phyloP scores from a whole-genome alignment of 2,888 invertebrate genomes.

The Drosophila paramelanica region DNA sequence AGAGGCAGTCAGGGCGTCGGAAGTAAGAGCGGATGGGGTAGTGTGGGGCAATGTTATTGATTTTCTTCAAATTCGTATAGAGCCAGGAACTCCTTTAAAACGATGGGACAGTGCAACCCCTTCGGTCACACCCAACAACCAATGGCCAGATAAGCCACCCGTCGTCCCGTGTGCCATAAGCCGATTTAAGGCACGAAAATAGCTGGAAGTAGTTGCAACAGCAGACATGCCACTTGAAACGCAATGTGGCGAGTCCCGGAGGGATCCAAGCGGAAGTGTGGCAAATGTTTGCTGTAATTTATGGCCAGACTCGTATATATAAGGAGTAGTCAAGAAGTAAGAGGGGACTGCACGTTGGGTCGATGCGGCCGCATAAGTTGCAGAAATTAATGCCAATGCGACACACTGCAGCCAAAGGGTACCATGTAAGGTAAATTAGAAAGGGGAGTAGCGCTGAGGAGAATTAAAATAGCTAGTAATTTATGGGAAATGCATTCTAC shows the following conservation, averaged over 20 bases:
- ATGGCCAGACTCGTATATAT: constrained; percentile 44
- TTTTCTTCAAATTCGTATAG: constrained; percentile 47
- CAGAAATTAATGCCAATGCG: constrained; percentile 75
- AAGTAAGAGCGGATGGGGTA: constrained; percentile 4
- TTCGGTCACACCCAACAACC: constrained; percentile 22
- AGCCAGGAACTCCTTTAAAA: constrained; percentile 32
- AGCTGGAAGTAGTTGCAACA: constrained; percentile 61
- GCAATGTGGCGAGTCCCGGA: constrained; percentile 30
- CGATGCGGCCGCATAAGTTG: constrained; percentile 71
- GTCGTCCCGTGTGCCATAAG: constrained; percentile 59
- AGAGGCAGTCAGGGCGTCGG: constrained; percentile 25
- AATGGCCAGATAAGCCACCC: constrained; percentile 44
- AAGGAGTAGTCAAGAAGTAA: neutral
- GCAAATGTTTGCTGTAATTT: constrained; percentile 77
- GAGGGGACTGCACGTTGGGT: constrained; percentile 31
- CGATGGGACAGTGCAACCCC: constrained; percentile 40
- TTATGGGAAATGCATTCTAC: constrained; percentile 55
- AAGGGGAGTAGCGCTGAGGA: constrained; percentile 19
- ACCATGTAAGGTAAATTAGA: constrained; percentile 39
- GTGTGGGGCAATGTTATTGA: constrained; percentile 33
- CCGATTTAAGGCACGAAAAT: constrained; percentile 75
- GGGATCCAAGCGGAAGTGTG: constrained; percentile 68
- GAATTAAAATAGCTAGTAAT: constrained; percentile 43
- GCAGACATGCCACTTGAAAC: constrained; percentile 61
- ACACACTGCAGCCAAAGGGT: constrained; percentile 41